A percentile compares a stretch with the other conserved stretches of the same genome.
Evolutionary conservation across 2,888 invertebrate species (phyloP).

Genomic region (Macropis europaea): DNA sequence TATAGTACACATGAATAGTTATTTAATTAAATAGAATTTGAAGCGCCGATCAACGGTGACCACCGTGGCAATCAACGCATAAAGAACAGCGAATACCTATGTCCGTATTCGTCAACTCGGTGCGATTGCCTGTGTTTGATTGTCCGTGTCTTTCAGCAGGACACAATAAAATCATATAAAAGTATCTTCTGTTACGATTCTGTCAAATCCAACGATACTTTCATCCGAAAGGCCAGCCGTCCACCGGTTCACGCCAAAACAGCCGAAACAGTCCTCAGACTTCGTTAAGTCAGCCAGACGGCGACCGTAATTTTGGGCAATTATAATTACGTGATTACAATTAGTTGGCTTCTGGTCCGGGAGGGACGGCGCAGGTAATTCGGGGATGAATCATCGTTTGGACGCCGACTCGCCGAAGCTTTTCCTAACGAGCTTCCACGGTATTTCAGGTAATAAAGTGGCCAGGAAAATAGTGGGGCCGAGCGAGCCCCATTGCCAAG

Average conservation of each 20-base stretch:
- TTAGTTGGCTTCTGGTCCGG: slow-evolving; percentile 33
- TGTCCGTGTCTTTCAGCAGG: no score
- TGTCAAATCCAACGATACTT: not conserved
- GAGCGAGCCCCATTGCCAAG: slow-evolving; percentile 39
- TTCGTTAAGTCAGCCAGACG: slow-evolving; percentile 42
- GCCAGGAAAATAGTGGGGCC: slow-evolving; percentile 32
- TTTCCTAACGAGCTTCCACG: slow-evolving; percentile 44
- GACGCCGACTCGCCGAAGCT: slow-evolving; percentile 38
- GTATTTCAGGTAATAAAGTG: slow-evolving; percentile 48
- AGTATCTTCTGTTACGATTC: no score
- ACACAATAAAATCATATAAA: no score
- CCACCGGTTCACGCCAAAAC: not conserved
- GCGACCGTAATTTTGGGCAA: slow-evolving; percentile 46
- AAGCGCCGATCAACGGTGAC: no score
- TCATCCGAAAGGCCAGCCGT: no score
- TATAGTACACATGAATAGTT: no score
- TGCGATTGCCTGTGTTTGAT: no score
- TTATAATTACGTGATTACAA: slow-evolving; percentile 60
- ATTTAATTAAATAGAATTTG: no score
- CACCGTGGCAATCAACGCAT: no score
- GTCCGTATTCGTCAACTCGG: no score
- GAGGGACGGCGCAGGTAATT: slow-evolving; percentile 29
- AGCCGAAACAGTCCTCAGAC: not conserved
- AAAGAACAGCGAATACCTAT: no score
- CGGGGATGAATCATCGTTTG: slow-evolving; percentile 47